These are phyloP conservation scores for Cephalotes varians DNA, from an alignment of 2,888 invertebrate genomes.

Conservation along the genomic window DNA sequence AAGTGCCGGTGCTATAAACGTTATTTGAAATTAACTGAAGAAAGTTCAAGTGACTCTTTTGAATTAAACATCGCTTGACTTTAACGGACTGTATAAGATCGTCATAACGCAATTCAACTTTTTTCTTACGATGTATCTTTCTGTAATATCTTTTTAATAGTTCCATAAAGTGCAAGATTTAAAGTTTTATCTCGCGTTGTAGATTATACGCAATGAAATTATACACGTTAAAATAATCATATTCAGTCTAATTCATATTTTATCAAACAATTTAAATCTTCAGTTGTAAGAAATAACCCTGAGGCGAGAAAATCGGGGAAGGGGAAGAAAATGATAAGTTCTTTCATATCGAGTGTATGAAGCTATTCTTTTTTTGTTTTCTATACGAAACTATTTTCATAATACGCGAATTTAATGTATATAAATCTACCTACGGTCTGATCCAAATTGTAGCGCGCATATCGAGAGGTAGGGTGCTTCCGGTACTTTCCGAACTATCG, in stretches of 20 bases:
- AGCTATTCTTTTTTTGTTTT: neutral
- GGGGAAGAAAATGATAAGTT: no score
- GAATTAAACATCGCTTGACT: constrained; percentile 29
- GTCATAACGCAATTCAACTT: neutral
- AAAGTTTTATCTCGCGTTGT: neutral
- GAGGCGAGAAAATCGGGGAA: neutral
- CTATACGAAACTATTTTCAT: neutral
- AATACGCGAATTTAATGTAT: neutral
- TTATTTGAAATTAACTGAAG: constrained; percentile 21
- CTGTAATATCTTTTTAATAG: neutral
- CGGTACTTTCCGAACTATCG: constrained; percentile 56
- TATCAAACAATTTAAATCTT: neutral
- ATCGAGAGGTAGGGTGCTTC: constrained; percentile 40
- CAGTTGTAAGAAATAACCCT: neutral
- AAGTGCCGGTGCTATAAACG: constrained; percentile 17
- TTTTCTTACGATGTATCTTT: neutral
- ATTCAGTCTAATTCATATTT: neutral
- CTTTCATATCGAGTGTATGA: neutral
- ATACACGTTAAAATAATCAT: neutral
- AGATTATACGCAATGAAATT: neutral
- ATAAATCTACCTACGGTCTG: constrained; percentile 9
- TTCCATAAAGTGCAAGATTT: neutral
- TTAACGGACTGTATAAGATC: neutral
- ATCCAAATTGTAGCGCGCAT: constrained; percentile 35
- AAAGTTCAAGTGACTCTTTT: neutral